Evolutionary conservation across 2,797 vertebrate genomes (phyloP).

Genomic region (Rhincodon typus): DNA sequence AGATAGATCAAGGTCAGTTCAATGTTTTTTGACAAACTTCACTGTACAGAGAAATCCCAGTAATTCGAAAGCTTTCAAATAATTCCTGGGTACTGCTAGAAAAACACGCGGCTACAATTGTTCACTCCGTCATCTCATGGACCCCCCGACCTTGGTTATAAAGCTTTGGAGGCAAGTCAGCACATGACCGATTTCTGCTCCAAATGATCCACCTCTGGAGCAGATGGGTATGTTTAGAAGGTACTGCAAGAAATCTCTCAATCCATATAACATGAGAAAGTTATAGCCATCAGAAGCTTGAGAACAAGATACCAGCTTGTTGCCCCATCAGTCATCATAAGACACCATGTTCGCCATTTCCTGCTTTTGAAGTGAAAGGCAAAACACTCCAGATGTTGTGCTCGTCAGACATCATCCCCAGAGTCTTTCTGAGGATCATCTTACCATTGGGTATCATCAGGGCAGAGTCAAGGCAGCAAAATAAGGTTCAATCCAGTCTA

Average conservation of each 20-base stretch:
- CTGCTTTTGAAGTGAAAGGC: background rate
- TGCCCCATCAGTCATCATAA: background rate
- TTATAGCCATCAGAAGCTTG: background rate
- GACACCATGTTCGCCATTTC: background rate
- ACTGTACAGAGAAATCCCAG: background rate
- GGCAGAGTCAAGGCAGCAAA: background rate
- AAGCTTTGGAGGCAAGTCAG: background rate
- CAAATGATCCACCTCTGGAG: background rate
- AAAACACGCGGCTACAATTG: background rate
- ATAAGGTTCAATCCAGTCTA: background rate
- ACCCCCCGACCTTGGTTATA: background rate
- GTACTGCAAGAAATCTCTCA: background rate
- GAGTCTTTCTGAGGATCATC: background rate
- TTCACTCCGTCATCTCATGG: background rate
- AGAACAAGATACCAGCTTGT: background rate
- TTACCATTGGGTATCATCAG: background rate
- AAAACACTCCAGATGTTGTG: background rate
- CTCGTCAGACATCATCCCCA: no score
- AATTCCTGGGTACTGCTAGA: background rate
- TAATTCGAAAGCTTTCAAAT: background rate
- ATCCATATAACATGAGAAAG: background rate
- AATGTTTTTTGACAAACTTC: background rate
- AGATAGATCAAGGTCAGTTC: background rate
- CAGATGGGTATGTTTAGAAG: background rate
- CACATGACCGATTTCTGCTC: background rate